These are phyloP conservation scores for Ceratina japonica DNA, from an alignment of 1,140 invertebrate genomes.

Conservation along the genomic window DNA sequence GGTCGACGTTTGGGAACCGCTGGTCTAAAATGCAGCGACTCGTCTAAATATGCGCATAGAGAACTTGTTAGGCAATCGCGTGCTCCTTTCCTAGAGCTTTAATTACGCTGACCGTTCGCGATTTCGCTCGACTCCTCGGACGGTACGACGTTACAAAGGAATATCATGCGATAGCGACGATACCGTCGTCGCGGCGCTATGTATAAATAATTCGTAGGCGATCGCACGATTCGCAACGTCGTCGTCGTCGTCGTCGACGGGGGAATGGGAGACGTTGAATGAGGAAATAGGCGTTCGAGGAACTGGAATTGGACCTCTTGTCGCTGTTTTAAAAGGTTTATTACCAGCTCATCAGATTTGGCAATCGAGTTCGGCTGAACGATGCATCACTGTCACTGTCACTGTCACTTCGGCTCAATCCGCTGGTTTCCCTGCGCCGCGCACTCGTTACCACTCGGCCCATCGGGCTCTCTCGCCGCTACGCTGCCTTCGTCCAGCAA, in stretches of 20 bases:
- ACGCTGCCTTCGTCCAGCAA: constrained; percentile 15
- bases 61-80: constrained; percentile 71
- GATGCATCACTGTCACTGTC: constrained; percentile 72
- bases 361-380: constrained; percentile 52
- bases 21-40: constrained; percentile 45
- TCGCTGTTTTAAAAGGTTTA: constrained; percentile 58
- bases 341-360: constrained; percentile 64
- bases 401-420: constrained; percentile 60
- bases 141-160: constrained; percentile 47
- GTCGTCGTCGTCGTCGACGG: too few species aligned
- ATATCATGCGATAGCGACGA: not conserved
- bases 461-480: constrained; percentile 9
- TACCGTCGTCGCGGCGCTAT: not conserved
- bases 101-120: constrained; percentile 74
- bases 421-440: constrained; percentile 51
- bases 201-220: constrained; percentile 40
- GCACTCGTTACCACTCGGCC: constrained; percentile 38
- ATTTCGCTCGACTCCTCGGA: constrained; percentile 17
- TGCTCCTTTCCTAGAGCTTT: constrained; percentile 68
- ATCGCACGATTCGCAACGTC: too few species aligned
- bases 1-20: constrained; percentile 37
- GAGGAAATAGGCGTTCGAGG: constrained; percentile 53
- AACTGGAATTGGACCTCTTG: constrained; percentile 26
- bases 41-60: constrained; percentile 72
- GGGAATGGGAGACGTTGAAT: constrained; percentile 32